Conservation (phyloP, 2,797 vertebrate species). For the Thripadectes ignobilis region DNA sequence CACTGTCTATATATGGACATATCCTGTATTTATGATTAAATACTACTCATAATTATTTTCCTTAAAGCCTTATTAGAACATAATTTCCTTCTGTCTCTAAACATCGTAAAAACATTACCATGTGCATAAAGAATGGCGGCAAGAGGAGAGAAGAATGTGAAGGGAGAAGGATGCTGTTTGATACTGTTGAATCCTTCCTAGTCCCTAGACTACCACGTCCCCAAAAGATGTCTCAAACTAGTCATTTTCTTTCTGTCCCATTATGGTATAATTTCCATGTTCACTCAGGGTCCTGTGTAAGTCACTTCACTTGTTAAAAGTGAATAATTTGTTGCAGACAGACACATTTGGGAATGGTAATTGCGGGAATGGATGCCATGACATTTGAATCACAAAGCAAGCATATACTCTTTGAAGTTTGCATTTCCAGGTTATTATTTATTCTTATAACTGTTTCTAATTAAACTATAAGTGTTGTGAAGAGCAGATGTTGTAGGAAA, state of each 20-base stretch:
- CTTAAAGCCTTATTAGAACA: not conserved
- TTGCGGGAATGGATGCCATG: not conserved
- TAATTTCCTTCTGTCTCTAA: not conserved
- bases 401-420: not conserved
- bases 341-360: not conserved
- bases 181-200: not conserved
- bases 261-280: not conserved
- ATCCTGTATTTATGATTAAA: not conserved
- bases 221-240: not conserved
- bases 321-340: not conserved
- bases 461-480: not conserved
- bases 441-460: not conserved
- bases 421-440: not conserved
- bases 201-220: not conserved
- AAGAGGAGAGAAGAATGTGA: not conserved
- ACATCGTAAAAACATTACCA: not conserved
- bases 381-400: not conserved
- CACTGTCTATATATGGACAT: fast-evolving
- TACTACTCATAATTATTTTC: not conserved
- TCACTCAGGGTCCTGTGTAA: not conserved
- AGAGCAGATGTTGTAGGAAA: not conserved
- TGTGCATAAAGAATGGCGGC: not conserved
- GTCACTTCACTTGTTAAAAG: not conserved
- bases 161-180: not conserved
- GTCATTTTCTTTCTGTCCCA: not conserved